A percentile compares a stretch with the other conserved stretches of the same genome.
Evolutionary conservation across 2,888 invertebrate species (phyloP).

Genomic region (Galeopsomyia nigrocyanea): DNA sequence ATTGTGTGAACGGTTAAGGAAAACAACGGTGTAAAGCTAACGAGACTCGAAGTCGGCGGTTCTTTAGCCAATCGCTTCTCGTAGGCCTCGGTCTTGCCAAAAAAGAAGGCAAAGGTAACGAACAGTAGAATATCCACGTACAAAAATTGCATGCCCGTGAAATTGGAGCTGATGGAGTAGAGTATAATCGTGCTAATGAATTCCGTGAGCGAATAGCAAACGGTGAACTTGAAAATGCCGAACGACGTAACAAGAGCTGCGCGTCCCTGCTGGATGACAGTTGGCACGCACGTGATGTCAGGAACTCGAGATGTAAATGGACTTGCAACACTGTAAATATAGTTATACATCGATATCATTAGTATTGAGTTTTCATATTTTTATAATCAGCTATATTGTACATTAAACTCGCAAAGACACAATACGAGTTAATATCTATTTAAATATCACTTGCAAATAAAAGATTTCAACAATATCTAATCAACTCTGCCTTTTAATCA

Average conservation of each 20-base stretch:
- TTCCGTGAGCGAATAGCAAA: constrained; percentile 90
- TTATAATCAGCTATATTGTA: too few species aligned
- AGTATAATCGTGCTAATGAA: constrained; percentile 86
- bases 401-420: too few species aligned
- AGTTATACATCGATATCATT: not conserved
- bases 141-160: constrained; percentile 76
- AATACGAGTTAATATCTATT: too few species aligned
- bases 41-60: constrained; percentile 72
- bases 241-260: constrained; percentile 91
- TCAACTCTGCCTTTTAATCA: too few species aligned
- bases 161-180: constrained; percentile 76
- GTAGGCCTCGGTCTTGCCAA: constrained; percentile 75
- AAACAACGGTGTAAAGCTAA: constrained; percentile 70
- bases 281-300: constrained; percentile 86
- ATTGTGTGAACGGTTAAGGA: constrained; percentile 72
- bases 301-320: constrained; percentile 88
- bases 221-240: constrained; percentile 93
- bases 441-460: too few species aligned
- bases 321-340: constrained; percentile 79
- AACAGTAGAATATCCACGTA: constrained; percentile 78
- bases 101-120: constrained; percentile 75
- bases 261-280: constrained; percentile 85
- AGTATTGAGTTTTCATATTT: not conserved
- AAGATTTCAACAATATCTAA: too few species aligned
- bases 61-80: constrained; percentile 68